These are phyloP conservation scores for Anarhynchus alexandrinus DNA, from an alignment of 2,113 vertebrate genomes.

Conservation along the genomic window DNA sequence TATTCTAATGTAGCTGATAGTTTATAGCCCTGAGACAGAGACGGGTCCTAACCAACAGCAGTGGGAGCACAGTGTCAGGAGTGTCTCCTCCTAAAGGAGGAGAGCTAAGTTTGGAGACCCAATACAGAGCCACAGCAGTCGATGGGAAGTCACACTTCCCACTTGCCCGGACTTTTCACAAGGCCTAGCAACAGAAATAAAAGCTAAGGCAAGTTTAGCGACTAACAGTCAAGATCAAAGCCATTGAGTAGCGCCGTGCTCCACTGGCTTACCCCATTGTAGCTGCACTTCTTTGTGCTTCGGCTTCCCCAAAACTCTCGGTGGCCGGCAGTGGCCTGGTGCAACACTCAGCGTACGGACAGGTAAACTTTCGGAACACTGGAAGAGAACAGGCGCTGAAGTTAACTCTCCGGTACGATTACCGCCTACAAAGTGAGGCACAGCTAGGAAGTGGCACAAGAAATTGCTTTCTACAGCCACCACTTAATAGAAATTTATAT, in stretches of 20 bases:
- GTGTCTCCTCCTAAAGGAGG: background rate
- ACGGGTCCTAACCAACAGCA: background rate
- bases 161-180: too few relatives aligned
- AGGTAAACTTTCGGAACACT: constrained; percentile 90
- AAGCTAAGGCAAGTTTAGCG: background rate
- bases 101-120: background rate
- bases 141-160: background rate
- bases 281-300: constrained; percentile 95
- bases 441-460: background rate
- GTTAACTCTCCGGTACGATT: background rate
- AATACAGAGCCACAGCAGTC: background rate
- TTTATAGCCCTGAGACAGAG: background rate
- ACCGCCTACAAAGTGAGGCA: background rate
- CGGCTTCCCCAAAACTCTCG: constrained; percentile 86
- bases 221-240: background rate
- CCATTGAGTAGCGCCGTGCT: background rate
- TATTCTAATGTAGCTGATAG: background rate
- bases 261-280: constrained; percentile 86
- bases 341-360: constrained; percentile 88
- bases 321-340: constrained; percentile 86
- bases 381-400: background rate
- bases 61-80: background rate
- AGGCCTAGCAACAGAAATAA: background rate
- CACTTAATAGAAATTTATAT: background rate
- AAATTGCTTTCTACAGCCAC: background rate